Evolutionary conservation across 2,888 invertebrate genomes (phyloP).

Genomic region (Parnassius mnemosyne): DNA sequence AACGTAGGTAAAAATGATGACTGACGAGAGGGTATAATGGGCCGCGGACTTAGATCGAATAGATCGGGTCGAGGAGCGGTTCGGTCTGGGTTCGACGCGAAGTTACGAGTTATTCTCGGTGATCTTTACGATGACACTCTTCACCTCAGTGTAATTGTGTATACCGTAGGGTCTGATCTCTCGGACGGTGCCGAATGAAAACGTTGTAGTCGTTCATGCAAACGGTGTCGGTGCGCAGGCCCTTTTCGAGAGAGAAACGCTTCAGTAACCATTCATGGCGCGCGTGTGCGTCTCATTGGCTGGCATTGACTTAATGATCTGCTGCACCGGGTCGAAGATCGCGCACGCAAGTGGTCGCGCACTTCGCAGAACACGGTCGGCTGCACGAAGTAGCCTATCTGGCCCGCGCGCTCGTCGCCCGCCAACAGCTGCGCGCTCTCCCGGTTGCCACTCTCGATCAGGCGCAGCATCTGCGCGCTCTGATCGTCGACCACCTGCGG

Average conservation of each 20-base stretch:
- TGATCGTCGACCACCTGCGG: too few relatives aligned
- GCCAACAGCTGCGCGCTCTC: slow-evolving; percentile 82
- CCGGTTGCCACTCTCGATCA: too few relatives aligned
- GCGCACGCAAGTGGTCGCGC: slow-evolving; percentile 83
- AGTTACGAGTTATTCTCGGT: slow-evolving; percentile 88
- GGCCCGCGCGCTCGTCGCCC: slow-evolving; percentile 86
- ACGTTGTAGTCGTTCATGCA: slow-evolving; percentile 97
- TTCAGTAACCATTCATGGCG: slow-evolving; percentile 75
- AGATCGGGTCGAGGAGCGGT: too few relatives aligned
- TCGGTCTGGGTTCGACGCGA: background rate
- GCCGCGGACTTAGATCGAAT: too few relatives aligned
- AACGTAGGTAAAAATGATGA: too few relatives aligned
- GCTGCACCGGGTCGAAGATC: slow-evolving; percentile 93
- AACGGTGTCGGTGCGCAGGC: slow-evolving; percentile 88
- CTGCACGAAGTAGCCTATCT: slow-evolving; percentile 88
- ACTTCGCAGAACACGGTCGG: slow-evolving; percentile 96
- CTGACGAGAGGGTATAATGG: too few relatives aligned
- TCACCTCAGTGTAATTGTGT: slow-evolving; percentile 96
- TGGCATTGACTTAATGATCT: slow-evolving; percentile 82
- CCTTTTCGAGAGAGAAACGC: slow-evolving; percentile 56
- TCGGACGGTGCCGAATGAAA: slow-evolving; percentile 87
- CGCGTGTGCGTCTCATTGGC: slow-evolving; percentile 88
- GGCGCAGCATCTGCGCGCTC: too few relatives aligned
- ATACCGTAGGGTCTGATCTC: slow-evolving; percentile 86
- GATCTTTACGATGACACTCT: slow-evolving; percentile 89